phyloP scores from a whole-genome alignment of 2,113 vertebrate species.

The Casuarius casuarius region DNA sequence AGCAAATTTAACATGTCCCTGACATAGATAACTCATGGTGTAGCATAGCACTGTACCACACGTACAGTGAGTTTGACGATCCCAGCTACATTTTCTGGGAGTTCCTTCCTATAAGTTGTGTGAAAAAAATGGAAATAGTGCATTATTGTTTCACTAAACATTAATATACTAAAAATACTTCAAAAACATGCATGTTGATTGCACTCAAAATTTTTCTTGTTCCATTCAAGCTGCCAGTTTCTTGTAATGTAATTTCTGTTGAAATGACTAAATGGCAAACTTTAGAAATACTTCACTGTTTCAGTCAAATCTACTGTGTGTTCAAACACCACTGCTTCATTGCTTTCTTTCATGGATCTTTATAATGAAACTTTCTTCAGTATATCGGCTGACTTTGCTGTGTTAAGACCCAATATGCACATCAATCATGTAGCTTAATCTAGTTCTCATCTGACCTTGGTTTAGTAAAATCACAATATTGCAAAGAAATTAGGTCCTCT shows the following conservation, averaged over 20 bases:
- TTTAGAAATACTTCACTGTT: neutral
- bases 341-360: neutral
- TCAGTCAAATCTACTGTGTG: neutral
- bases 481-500: slow-evolving; percentile 28
- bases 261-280: neutral
- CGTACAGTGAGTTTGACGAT: accelerated
- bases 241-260: neutral
- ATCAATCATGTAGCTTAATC: slow-evolving; percentile 59
- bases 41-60: neutral
- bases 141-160: neutral
- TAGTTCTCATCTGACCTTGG: slow-evolving; percentile 51
- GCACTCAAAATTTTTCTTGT: neutral
- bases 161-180: neutral
- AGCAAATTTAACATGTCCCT: neutral
- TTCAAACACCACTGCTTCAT: neutral
- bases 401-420: neutral
- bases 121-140: neutral
- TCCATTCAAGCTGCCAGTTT: neutral
- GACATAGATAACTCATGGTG: too few relatives aligned
- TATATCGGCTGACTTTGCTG: slow-evolving; percentile 8
- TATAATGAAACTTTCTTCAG: neutral
- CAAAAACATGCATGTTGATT: too few relatives aligned
- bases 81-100: neutral
- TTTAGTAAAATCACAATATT: slow-evolving; percentile 41
- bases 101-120: neutral